Evolutionary conservation across 2,797 vertebrate species (phyloP).

Genomic region (Danio aesculapii): DNA sequence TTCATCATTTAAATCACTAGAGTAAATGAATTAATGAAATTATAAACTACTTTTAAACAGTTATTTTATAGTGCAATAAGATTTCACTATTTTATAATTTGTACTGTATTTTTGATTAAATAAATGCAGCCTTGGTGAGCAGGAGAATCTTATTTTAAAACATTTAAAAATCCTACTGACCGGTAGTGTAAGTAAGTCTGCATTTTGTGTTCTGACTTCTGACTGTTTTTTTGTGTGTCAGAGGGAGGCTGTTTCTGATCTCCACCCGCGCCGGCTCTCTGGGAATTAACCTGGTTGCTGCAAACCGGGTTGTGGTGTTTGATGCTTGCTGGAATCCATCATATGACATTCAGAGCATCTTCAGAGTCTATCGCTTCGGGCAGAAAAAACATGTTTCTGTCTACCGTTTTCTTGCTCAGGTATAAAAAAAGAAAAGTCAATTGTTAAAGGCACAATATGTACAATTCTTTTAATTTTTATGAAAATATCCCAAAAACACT

Average conservation of each 20-base stretch:
- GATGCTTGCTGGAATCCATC: conserved; percentile 98
- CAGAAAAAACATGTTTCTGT: conserved; percentile 93
- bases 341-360: conserved; percentile 96
- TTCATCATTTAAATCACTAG: too few species aligned
- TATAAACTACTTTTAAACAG: too few species aligned
- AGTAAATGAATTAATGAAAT: too few species aligned
- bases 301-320: conserved; percentile 96
- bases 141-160: too few species aligned
- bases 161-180: too few species aligned
- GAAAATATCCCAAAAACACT: too few species aligned
- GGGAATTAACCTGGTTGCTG: conserved; percentile 95
- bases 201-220: neutral
- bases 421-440: conserved; percentile 51
- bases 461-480: too few species aligned
- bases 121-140: too few species aligned
- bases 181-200: neutral
- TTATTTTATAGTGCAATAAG: too few species aligned
- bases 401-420: conserved; percentile 97
- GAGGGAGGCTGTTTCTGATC: conserved; percentile 94
- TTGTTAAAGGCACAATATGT: too few species aligned
- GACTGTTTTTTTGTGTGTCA: conserved; percentile 61
- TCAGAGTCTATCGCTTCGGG: conserved; percentile 97
- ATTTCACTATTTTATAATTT: too few species aligned
- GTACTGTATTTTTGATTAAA: too few species aligned
- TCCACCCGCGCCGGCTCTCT: conserved; percentile 96